phyloP scores from a whole-genome alignment of 2,888 invertebrate genomes.

The Troides oblongomaculatus region DNA sequence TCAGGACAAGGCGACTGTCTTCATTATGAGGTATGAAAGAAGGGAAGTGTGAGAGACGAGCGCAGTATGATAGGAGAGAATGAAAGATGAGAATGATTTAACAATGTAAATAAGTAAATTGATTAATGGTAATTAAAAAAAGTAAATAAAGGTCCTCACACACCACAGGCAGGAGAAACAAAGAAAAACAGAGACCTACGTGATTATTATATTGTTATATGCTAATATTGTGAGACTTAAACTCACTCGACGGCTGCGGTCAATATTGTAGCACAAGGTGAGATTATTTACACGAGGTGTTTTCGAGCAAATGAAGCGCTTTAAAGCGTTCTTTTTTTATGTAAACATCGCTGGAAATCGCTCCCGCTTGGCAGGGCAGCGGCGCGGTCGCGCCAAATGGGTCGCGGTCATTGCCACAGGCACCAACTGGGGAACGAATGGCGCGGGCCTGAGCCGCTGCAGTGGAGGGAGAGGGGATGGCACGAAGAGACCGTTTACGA shows the following conservation, averaged over 20 bases:
- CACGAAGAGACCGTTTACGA: conserved; percentile 14
- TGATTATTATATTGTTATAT: background rate
- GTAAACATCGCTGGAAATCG: conserved; percentile 25
- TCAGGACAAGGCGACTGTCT: too few relatives aligned
- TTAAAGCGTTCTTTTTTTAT: conserved; percentile 29
- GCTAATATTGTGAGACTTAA: background rate
- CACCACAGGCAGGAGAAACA: too few relatives aligned
- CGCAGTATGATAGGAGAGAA: too few relatives aligned
- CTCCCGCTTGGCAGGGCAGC: conserved; percentile 30
- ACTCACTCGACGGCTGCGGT: background rate
- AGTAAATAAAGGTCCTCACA: too few relatives aligned
- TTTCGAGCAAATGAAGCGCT: conserved; percentile 27
- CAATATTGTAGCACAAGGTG: conserved; percentile 8
- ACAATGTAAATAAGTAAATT: too few relatives aligned
- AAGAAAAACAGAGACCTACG: too few relatives aligned
- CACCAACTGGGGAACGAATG: conserved; percentile 22
- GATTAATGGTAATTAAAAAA: too few relatives aligned
- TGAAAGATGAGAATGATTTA: too few relatives aligned
- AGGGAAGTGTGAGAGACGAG: too few relatives aligned
- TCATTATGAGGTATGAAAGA: too few relatives aligned
- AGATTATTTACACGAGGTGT: conserved; percentile 28
- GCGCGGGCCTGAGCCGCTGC: conserved; percentile 5
- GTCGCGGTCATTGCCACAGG: conserved; percentile 30
- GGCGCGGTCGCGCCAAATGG: conserved; percentile 29
- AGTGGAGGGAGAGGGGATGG: background rate